A percentile compares a stretch with the other conserved stretches of the same genome.
These are phyloP conservation scores for Diaprepes abbreviatus DNA, from an alignment of 2,888 invertebrate genomes.

Conservation along the genomic window DNA sequence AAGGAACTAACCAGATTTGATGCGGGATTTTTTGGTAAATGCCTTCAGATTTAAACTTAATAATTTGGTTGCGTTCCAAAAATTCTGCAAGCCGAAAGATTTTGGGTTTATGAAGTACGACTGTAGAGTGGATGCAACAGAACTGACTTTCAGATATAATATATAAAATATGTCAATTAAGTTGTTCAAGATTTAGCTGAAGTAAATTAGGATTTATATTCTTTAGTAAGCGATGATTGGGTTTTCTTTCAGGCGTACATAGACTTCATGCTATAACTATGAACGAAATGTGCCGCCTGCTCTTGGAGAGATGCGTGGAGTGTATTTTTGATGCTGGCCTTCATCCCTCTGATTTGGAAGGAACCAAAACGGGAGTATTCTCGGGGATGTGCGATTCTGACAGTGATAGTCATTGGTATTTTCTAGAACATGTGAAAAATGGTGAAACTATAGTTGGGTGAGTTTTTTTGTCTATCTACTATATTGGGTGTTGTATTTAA, in stretches of 20 bases:
- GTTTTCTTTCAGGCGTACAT: slow-evolving; percentile 53
- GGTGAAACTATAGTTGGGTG: slow-evolving; percentile 36
- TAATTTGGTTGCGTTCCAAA: too few species aligned
- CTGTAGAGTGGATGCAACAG: too few species aligned
- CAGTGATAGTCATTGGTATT: slow-evolving; percentile 80
- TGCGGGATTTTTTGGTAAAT: slow-evolving; percentile 71
- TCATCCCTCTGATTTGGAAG: slow-evolving; percentile 79
- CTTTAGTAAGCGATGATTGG: too few species aligned
- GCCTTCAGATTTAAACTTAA: too few species aligned
- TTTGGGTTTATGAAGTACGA: too few species aligned
- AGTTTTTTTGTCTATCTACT: too few species aligned
- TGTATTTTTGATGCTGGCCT: slow-evolving; percentile 75
- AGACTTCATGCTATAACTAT: slow-evolving; percentile 72
- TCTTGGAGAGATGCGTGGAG: slow-evolving; percentile 74
- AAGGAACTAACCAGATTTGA: slow-evolving; percentile 71
- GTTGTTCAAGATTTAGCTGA: too few species aligned
- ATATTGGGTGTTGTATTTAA: too few species aligned
- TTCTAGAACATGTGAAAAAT: slow-evolving; percentile 67
- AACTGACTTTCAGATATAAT: too few species aligned
- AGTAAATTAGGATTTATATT: too few species aligned
- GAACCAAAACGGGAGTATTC: slow-evolving; percentile 84
- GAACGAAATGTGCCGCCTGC: slow-evolving; percentile 72
- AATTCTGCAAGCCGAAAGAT: too few species aligned
- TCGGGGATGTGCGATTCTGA: slow-evolving; percentile 85
- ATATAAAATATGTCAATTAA: too few species aligned